These are phyloP conservation scores for Drosophila engyochracea DNA, from an alignment of 2,888 invertebrate species.

Conservation along the genomic window DNA sequence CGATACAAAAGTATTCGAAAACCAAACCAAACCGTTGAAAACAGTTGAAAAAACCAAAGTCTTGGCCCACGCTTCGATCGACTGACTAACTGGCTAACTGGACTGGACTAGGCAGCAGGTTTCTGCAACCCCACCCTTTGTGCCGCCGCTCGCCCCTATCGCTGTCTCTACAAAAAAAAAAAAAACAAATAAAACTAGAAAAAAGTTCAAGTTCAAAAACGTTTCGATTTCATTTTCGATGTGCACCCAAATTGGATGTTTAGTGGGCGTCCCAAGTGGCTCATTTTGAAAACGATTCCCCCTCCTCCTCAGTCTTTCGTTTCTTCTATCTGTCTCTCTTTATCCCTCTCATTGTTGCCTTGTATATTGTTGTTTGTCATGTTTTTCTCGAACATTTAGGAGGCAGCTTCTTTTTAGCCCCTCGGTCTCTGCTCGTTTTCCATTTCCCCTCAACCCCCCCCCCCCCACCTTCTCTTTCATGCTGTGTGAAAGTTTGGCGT, in stretches of 20 bases:
- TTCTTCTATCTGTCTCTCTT: not conserved
- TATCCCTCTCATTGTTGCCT: not conserved
- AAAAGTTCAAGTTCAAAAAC: constrained; percentile 73
- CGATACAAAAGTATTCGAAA: constrained; percentile 21
- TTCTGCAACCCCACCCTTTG: constrained; percentile 12
- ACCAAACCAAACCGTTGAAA: constrained; percentile 10
- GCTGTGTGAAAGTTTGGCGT: constrained; percentile 69
- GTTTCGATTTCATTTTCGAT: constrained; percentile 50
- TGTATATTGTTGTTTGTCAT: constrained; percentile 27
- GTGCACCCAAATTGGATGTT: constrained; percentile 19
- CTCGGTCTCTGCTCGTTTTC: not conserved
- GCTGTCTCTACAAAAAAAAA: not conserved
- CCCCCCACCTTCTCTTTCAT: constrained; percentile 8
- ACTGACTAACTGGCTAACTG: constrained; percentile 24
- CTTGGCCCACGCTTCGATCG: constrained; percentile 42
- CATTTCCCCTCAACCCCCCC: not conserved
- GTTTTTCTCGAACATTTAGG: constrained; percentile 3
- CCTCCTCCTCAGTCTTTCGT: not conserved
- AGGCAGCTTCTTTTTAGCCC: constrained; percentile 4
- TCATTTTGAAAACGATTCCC: constrained; percentile 37
- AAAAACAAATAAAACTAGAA: constrained; percentile 4
- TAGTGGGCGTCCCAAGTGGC: constrained; percentile 55
- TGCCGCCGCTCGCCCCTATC: not conserved
- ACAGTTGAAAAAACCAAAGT: constrained; percentile 24
- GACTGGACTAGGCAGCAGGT: constrained; percentile 46